Percentiles rank a stretch among this genome's conserved stretches.
Evolutionary conservation across 2,888 invertebrate species (phyloP).

Genomic region (Molanna angustata): DNA sequence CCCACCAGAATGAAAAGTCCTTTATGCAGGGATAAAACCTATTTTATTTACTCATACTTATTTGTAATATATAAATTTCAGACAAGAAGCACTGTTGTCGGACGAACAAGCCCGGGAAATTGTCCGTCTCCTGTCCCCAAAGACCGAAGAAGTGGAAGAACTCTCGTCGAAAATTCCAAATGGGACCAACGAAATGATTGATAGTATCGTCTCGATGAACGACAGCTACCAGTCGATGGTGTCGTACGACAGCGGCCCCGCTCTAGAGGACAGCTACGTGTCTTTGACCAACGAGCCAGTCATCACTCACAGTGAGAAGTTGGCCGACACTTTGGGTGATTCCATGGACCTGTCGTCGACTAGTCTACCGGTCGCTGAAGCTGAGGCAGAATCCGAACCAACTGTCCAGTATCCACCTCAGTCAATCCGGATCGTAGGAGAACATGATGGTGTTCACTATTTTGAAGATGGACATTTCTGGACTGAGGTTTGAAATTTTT

Average conservation of each 20-base stretch:
- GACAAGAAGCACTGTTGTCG: slow-evolving; percentile 77
- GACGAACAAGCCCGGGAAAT: slow-evolving; percentile 92
- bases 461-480: slow-evolving; percentile 93
- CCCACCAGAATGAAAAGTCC: no score
- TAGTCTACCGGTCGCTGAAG: slow-evolving; percentile 38
- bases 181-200: slow-evolving; percentile 34
- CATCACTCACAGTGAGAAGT: slow-evolving; percentile 18
- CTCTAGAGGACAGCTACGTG: slow-evolving; percentile 28
- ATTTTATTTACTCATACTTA: no score
- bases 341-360: slow-evolving; percentile 34
- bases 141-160: slow-evolving; percentile 41
- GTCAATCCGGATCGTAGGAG: slow-evolving; percentile 65
- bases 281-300: slow-evolving; percentile 28
- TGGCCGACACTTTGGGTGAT: slow-evolving; percentile 34
- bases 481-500: no score
- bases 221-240: slow-evolving; percentile 58
- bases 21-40: no score
- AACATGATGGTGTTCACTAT: slow-evolving; percentile 86
- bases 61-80: no score
- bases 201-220: slow-evolving; percentile 52
- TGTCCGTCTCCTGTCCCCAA: slow-evolving; percentile 72
- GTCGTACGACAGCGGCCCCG: slow-evolving; percentile 47
- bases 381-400: slow-evolving; percentile 43
- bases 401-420: slow-evolving; percentile 61
- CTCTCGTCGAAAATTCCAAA: slow-evolving; percentile 36